Base-by-base conservation (phyloP, 1,140 invertebrate genomes). In the Calliphora vicina region DNA sequence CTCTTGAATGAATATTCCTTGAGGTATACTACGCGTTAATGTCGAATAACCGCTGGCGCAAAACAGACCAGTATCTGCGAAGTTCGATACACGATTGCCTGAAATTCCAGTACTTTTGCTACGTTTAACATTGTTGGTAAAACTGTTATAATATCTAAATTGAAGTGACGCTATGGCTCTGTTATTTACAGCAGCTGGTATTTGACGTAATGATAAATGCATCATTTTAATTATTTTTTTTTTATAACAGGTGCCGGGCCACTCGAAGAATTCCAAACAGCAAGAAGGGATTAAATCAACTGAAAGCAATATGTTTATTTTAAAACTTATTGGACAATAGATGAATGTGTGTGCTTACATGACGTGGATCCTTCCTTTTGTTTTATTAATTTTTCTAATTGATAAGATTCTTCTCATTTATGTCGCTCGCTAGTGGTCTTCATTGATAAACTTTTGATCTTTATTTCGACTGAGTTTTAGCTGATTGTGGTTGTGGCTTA, bases 401-500 rank as follows among this genome's bases (percentile, higher is more conserved):
- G 61, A 23, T 67, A 0, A 20, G 61, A 20, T 23, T 5, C 61
- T 67, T 10, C n/a, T 67, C 61, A 67, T 50, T 17, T 15, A 50
- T 2, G 17, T 50, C 4, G 23, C n/a, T 23, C n/a, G 61, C 23
- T 67, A 20, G 61, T 67, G 61, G 61, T 67, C 61, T 5, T 67
- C 57, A 67, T 67, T 67, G 61, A 67, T 67, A 67, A 67, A 67
- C 61, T 67, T 67, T 67, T 67, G 61, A 67, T 25, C 61, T 20
- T 25, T 67, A 25, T 0, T 67, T 67, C 6, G 12, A 61, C n/a
- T 61, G 17, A 61, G 50, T n/a, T n/a, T n/a, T n/a, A n/a, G n/a
- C n/a, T n/a, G 50, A 35, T 57, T 57, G 50, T 57, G 15, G n/a
- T 57, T 13, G 50, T 57, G 15, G 35, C 50, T 57, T 57, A n/a